These are phyloP conservation scores for Helarctos malayanus DNA, from an alignment of 2,797 vertebrate species.

Conservation along the genomic window DNA sequence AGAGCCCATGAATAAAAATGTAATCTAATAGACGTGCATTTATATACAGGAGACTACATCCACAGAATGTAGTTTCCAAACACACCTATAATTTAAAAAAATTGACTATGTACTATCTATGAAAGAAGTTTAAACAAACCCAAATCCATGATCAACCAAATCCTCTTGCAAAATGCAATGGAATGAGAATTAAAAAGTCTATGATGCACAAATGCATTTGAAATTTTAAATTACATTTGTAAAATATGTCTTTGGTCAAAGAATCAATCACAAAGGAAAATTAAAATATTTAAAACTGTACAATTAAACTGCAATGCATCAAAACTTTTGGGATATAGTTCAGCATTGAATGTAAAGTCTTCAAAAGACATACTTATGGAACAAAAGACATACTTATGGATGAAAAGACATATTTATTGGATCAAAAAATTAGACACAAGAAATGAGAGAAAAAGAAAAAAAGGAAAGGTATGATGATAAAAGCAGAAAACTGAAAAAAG, in stretches of 20 bases:
- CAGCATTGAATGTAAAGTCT: background rate
- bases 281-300: background rate
- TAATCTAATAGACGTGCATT: background rate
- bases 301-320: background rate
- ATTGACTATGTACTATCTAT: background rate
- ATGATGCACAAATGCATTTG: background rate
- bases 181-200: conserved; percentile 38
- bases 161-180: background rate
- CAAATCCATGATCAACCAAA: background rate
- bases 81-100: background rate
- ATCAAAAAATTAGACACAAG: background rate
- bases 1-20: background rate
- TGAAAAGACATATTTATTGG: background rate
- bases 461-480: background rate
- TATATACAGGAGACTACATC: background rate
- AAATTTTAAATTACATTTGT: background rate
- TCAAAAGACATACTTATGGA: background rate
- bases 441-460: background rate
- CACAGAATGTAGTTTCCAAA: background rate
- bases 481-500: background rate
- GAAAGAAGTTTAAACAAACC: background rate
- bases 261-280: background rate
- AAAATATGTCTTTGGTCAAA: conserved; percentile 45
- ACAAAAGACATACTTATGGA: background rate
- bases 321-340: background rate